phyloP scores from a whole-genome alignment of 2,888 invertebrate genomes.

The Leucoma salicis region DNA sequence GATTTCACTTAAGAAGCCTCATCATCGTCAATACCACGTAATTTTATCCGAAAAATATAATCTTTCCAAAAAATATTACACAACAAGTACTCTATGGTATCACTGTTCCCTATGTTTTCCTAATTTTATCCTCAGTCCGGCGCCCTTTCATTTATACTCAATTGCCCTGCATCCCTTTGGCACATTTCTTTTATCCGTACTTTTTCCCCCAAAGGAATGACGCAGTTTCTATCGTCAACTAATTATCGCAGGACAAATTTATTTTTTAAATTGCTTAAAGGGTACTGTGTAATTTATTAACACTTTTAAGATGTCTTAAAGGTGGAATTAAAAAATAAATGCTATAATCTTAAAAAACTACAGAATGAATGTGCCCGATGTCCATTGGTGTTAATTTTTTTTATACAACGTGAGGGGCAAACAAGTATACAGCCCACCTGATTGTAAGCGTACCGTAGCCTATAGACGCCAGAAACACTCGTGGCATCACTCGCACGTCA shows the following conservation, averaged over 20 bases:
- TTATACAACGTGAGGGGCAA: no score
- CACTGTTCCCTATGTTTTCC: constrained; percentile 56
- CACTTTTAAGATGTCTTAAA: constrained; percentile 29
- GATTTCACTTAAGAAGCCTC: no score
- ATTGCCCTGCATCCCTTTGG: constrained; percentile 73
- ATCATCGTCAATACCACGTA: no score
- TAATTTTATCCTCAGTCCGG: constrained; percentile 63
- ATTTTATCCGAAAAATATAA: no score
- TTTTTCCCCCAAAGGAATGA: constrained; percentile 64
- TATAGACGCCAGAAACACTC: no score
- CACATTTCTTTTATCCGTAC: constrained; percentile 73
- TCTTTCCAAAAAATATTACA: neutral
- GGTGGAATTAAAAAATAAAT: neutral
- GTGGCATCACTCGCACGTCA: no score
- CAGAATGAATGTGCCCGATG: neutral
- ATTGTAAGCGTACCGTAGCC: no score
- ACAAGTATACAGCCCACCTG: no score
- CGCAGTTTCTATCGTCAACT: constrained; percentile 46
- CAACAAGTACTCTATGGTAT: constrained; percentile 33
- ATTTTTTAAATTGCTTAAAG: constrained; percentile 41
- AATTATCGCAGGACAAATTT: constrained; percentile 58
- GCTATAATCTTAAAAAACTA: neutral
- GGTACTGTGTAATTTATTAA: constrained; percentile 16
- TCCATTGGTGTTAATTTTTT: neutral
- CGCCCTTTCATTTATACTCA: constrained; percentile 74